A percentile compares a stretch with the other conserved stretches of the same genome.
phyloP scores from a whole-genome alignment of 37 sponge, comb jelly and placozoan genomes.

The Halichondria panicea region DNA sequence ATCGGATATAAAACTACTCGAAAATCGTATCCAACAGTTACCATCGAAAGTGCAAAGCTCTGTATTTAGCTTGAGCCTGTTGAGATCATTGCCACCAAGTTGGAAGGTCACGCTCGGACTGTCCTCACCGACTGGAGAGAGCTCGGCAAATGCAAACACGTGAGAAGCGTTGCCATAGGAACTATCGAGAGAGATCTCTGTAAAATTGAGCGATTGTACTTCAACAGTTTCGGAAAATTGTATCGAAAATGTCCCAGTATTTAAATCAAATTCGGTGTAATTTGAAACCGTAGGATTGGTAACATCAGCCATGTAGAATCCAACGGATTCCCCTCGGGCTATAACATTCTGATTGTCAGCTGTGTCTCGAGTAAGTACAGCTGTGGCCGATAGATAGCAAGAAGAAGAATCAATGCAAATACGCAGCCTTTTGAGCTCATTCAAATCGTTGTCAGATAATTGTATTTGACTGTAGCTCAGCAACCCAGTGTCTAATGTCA shows the following conservation, averaged over 20 bases:
- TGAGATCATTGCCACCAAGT: constrained; percentile 50
- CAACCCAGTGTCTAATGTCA: constrained; percentile 30
- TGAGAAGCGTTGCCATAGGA: constrained; percentile 49
- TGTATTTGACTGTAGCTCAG: constrained; percentile 32
- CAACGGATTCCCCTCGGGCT: constrained; percentile 5
- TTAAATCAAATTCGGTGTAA: constrained; percentile 53
- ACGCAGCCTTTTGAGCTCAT: constrained; percentile 65
- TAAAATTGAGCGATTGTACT: constrained; percentile 12
- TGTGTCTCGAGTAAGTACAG: constrained; percentile 28
- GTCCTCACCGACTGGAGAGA: constrained; percentile 34
- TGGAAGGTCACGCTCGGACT: constrained; percentile 36
- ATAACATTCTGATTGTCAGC: constrained; percentile 12
- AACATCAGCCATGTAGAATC: constrained; percentile 41
- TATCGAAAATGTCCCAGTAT: constrained; percentile 68
- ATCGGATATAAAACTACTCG: constrained; percentile 53
- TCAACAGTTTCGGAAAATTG: constrained; percentile 79
- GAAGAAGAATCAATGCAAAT: constrained; percentile 21
- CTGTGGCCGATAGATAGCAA: constrained; percentile 36
- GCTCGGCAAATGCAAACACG: constrained; percentile 16
- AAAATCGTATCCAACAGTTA: constrained; percentile 82
- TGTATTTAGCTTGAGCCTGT: constrained; percentile 72
- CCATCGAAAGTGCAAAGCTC: constrained; percentile 53
- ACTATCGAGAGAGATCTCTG: constrained; percentile 30
- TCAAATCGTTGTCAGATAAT: constrained; percentile 62
- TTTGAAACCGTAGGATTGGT: constrained; percentile 47